Percentiles rank a stretch among this genome's conserved stretches.
Evolutionary conservation across 2,888 invertebrate species (phyloP).

Genomic region (Drosophila anomelani): DNA sequence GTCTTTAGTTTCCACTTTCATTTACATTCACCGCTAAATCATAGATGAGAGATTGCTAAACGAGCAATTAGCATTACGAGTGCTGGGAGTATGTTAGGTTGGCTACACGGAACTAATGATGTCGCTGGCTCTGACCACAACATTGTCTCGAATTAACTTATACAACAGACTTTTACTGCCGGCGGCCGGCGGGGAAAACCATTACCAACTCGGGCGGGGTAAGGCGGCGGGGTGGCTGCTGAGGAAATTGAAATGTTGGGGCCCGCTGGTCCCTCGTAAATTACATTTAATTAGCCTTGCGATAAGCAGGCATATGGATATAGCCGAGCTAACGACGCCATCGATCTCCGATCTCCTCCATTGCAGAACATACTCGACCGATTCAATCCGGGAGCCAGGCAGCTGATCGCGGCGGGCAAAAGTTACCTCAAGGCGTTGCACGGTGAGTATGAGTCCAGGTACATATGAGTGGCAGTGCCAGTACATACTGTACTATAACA

Average conservation of each 20-base stretch:
- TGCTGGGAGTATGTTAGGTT: conserved; percentile 35
- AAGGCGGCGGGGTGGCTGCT: background rate
- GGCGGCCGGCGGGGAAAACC: conserved; percentile 53
- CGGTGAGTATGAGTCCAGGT: conserved; percentile 88
- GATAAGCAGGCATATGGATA: conserved; percentile 32
- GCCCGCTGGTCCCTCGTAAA: conserved; percentile 54
- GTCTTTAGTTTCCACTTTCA: conserved; percentile 25
- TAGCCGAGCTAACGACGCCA: conserved; percentile 21
- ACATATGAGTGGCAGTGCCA: conserved; percentile 7
- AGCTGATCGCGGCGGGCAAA: conserved; percentile 97
- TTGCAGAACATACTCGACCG: conserved; percentile 98
- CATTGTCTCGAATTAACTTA: conserved; percentile 54
- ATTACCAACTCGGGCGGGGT: conserved; percentile 33
- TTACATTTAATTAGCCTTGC: conserved; percentile 49
- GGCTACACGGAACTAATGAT: conserved; percentile 72
- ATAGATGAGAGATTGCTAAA: conserved; percentile 27
- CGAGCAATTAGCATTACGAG: conserved; percentile 57
- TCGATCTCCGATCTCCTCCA: conserved; percentile 76
- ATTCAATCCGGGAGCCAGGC: conserved; percentile 97
- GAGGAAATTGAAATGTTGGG: conserved; percentile 45
- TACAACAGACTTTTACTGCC: conserved; percentile 69
- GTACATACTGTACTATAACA: conserved; percentile 15
- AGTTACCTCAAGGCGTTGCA: conserved; percentile 97
- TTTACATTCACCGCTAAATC: conserved; percentile 53
- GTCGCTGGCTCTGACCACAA: conserved; percentile 56